phyloP scores from a whole-genome alignment of 1,140 invertebrate genomes.

The Linepithema humile region DNA sequence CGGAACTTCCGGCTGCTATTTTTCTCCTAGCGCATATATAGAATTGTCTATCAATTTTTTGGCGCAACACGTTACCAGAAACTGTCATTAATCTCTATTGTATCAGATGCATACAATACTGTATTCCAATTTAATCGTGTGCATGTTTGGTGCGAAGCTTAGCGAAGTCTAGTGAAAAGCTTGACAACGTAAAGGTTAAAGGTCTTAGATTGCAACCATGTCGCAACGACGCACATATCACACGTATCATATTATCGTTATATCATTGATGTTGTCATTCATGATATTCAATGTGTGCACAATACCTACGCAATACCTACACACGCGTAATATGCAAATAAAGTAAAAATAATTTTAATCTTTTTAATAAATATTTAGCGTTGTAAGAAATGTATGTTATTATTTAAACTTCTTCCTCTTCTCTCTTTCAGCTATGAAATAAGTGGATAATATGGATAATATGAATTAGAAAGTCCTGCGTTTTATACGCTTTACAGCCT shows the following conservation, averaged over 20 bases:
- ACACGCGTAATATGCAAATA: neutral
- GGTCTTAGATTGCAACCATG: constrained; percentile 1
- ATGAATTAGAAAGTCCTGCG: neutral
- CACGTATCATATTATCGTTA: neutral
- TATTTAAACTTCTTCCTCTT: neutral
- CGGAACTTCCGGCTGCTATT: neutral
- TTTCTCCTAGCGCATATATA: neutral
- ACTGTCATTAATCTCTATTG: constrained; percentile 15
- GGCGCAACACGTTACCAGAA: neutral
- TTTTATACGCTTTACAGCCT: too few species aligned
- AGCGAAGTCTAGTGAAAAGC: neutral
- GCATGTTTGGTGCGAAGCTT: neutral
- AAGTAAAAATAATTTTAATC: neutral
- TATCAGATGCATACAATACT: neutral
- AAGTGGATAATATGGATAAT: neutral
- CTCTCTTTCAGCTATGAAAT: neutral
- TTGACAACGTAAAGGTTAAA: constrained; percentile 8
- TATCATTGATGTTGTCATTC: neutral
- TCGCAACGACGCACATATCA: neutral
- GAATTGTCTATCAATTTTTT: constrained; percentile 15
- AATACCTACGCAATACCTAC: neutral
- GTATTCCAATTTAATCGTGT: neutral
- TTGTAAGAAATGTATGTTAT: neutral
- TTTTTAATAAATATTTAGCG: neutral
- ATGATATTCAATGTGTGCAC: neutral